phyloP scores from a whole-genome alignment of 2,888 invertebrate species.

The Crematogaster levior region DNA sequence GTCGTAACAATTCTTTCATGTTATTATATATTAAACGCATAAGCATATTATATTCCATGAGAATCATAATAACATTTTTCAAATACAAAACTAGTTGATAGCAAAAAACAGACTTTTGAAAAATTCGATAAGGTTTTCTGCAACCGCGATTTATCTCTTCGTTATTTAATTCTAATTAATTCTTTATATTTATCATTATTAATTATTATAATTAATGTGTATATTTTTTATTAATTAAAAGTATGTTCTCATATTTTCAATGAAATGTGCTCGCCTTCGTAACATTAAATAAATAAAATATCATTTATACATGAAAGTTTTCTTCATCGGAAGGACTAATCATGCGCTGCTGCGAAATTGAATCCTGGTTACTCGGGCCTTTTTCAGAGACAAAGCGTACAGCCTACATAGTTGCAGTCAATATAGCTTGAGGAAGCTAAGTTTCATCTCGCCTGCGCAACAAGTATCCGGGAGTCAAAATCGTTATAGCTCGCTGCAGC shows the following conservation, averaged over 20 bases:
- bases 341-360: background rate
- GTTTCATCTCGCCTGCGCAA: constrained; percentile 67
- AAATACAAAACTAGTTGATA: background rate
- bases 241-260: no score
- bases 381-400: background rate
- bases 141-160: background rate
- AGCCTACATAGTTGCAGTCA: constrained; percentile 15
- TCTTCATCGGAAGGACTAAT: background rate
- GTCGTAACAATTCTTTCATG: background rate
- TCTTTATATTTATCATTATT: background rate
- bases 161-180: background rate
- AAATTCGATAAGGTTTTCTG: background rate
- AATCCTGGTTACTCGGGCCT: background rate
- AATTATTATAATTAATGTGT: background rate
- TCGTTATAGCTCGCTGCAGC: constrained; percentile 57
- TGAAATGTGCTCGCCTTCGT: background rate
- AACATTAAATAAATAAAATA: background rate
- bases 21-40: background rate
- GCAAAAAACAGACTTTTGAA: background rate
- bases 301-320: background rate
- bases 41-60: background rate
- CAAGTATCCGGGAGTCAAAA: constrained; percentile 66
- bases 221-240: no score
- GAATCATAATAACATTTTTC: background rate
- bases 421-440: constrained; percentile 36